These are phyloP conservation scores for Cataglyphis albicans DNA, from an alignment of 2,888 invertebrate genomes.

Conservation along the genomic window DNA sequence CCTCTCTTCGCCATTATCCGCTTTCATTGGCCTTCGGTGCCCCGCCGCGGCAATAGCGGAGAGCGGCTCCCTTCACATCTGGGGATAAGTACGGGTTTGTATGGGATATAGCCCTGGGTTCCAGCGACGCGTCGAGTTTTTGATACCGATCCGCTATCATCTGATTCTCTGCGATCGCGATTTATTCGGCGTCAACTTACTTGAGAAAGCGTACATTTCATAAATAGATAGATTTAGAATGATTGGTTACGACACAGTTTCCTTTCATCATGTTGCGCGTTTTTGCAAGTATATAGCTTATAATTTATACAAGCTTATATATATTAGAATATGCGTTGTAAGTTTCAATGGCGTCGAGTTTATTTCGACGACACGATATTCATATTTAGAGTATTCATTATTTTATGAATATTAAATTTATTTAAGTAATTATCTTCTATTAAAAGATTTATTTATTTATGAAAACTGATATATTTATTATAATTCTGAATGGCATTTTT, in stretches of 20 bases:
- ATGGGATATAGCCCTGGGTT: slow-evolving; percentile 49
- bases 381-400: background rate
- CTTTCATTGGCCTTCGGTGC: slow-evolving; percentile 78
- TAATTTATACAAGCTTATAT: slow-evolving; percentile 2
- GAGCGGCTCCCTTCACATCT: slow-evolving; percentile 53
- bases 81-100: slow-evolving; percentile 66
- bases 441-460: background rate
- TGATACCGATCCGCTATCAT: slow-evolving; percentile 56
- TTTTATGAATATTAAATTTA: background rate
- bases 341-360: background rate
- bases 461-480: background rate
- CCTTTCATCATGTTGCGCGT: background rate
- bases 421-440: background rate
- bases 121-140: slow-evolving; percentile 59
- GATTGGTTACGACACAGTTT: slow-evolving; percentile 7
- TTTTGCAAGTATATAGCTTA: background rate
- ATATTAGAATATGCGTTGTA: background rate
- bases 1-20: slow-evolving; percentile 74
- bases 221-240: slow-evolving; percentile 42
- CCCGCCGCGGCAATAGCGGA: slow-evolving; percentile 68
- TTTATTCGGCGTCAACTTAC: slow-evolving; percentile 47
- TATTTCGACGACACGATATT: background rate
- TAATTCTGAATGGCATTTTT: background rate
- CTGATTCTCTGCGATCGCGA: slow-evolving; percentile 47
- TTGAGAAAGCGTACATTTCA: slow-evolving; percentile 7